Percentiles rank a stretch among this genome's conserved stretches.
Evolutionary conservation across 1,140 invertebrate genomes (phyloP).

Genomic region (Thaumetopoea pityocampa): DNA sequence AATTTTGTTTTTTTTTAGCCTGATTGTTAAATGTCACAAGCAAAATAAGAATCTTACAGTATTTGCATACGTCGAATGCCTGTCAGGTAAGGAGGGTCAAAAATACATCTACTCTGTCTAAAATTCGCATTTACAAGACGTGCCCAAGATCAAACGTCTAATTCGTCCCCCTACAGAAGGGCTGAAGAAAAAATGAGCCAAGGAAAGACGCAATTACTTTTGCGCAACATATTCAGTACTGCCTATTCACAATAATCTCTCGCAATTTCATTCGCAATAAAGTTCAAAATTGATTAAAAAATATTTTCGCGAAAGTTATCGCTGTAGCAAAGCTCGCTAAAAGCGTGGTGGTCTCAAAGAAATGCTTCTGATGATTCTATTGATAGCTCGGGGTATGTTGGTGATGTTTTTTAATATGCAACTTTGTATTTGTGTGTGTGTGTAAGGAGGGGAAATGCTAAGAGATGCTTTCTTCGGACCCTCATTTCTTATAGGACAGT

Average conservation of each 20-base stretch:
- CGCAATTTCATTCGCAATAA: constrained; percentile 9
- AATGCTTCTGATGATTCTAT: constrained; percentile 73
- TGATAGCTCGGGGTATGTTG: constrained; percentile 59
- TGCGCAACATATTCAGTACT: constrained; percentile 34
- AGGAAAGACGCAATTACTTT: constrained; percentile 69
- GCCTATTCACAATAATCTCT: background rate
- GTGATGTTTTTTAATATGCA: constrained; percentile 57
- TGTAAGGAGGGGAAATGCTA: constrained; percentile 64
- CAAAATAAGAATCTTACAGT: too few species aligned
- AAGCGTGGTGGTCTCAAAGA: constrained; percentile 68
- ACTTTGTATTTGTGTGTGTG: constrained; percentile 41
- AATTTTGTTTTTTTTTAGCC: too few species aligned
- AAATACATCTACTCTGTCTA: too few species aligned
- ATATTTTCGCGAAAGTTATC: constrained; percentile 23
- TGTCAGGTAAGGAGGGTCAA: too few species aligned
- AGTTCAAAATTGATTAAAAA: constrained; percentile 28
- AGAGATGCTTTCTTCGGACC: constrained; percentile 70
- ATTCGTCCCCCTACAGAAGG: constrained; percentile 47
- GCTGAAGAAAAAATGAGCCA: constrained; percentile 55
- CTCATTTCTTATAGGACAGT: constrained; percentile 59
- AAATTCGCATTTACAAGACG: constrained; percentile 61
- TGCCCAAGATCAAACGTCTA: constrained; percentile 49
- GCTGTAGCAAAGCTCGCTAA: constrained; percentile 44
- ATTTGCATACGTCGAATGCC: too few species aligned
- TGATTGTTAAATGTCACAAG: too few species aligned